phyloP scores from a whole-genome alignment of 2,113 vertebrate genomes.

The Antechinus stuartii region DNA sequence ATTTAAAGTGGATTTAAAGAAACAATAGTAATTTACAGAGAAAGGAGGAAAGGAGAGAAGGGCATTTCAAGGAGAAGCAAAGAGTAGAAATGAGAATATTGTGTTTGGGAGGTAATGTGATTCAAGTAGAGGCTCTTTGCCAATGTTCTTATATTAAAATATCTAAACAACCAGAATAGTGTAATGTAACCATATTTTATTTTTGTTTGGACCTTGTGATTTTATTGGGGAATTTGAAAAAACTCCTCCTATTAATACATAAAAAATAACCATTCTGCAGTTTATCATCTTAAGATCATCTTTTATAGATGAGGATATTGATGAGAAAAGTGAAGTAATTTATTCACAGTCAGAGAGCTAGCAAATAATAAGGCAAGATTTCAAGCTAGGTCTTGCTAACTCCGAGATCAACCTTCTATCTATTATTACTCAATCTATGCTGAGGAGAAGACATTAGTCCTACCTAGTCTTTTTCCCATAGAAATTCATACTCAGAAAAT shows the following conservation, averaged over 20 bases:
- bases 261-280: background rate
- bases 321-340: background rate
- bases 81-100: background rate
- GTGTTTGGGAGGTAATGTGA: too few species aligned
- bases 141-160: background rate
- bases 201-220: background rate
- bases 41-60: background rate
- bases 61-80: background rate
- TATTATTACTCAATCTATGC: background rate
- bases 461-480: background rate
- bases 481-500: background rate
- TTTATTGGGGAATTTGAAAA: background rate
- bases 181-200: background rate
- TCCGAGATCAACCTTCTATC: rapidly evolving
- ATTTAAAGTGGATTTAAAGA: background rate
- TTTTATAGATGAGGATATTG: background rate
- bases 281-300: background rate
- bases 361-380: background rate
- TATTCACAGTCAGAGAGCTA: background rate
- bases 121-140: background rate
- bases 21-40: background rate
- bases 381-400: background rate
- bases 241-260: background rate
- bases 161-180: background rate
- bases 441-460: background rate